A percentile compares a stretch with the other conserved stretches of the same genome.
These are phyloP conservation scores for Rhinogobius similis DNA, from an alignment of 2,113 vertebrate genomes.

Conservation along the genomic window DNA sequence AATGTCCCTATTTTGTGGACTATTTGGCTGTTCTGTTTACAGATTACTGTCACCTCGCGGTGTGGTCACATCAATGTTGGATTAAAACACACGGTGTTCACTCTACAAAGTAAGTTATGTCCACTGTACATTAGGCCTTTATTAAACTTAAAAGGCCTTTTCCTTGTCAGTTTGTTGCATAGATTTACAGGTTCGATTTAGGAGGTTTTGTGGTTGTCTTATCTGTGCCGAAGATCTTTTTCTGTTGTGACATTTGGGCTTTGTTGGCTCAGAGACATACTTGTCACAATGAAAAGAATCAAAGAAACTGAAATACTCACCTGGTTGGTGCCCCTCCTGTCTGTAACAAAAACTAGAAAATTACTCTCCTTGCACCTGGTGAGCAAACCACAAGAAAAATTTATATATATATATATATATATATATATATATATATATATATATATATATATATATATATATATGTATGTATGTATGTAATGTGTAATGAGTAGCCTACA, in stretches of 20 bases:
- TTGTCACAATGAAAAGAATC: conserved; percentile 33
- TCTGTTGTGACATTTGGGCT: conserved; percentile 39
- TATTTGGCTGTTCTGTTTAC: not conserved
- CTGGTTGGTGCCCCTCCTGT: not conserved
- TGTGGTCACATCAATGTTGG: too few relatives aligned
- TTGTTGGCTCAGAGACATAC: conserved; percentile 51
- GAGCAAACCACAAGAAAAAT: conserved; percentile 24
- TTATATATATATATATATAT: too few relatives aligned
- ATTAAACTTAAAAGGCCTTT: conserved; percentile 20
- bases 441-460: too few relatives aligned
- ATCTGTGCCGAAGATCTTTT: not conserved
- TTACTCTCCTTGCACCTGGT: conserved; percentile 22
- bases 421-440: too few relatives aligned
- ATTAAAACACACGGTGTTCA: not conserved
- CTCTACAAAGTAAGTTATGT: not conserved
- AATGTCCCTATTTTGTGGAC: not conserved
- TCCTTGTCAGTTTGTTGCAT: conserved; percentile 34
- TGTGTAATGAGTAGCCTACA: too few relatives aligned
- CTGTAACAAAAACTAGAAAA: conserved; percentile 1
- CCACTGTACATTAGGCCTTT: not conserved
- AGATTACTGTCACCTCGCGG: too few relatives aligned
- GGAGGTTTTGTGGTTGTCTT: conserved; percentile 13
- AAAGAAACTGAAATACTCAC: conserved; percentile 21
- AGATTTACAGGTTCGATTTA: conserved; percentile 17
- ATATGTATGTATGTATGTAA: too few relatives aligned